Conservation (phyloP, 1,140 invertebrate species). For the Solen grandis region DNA sequence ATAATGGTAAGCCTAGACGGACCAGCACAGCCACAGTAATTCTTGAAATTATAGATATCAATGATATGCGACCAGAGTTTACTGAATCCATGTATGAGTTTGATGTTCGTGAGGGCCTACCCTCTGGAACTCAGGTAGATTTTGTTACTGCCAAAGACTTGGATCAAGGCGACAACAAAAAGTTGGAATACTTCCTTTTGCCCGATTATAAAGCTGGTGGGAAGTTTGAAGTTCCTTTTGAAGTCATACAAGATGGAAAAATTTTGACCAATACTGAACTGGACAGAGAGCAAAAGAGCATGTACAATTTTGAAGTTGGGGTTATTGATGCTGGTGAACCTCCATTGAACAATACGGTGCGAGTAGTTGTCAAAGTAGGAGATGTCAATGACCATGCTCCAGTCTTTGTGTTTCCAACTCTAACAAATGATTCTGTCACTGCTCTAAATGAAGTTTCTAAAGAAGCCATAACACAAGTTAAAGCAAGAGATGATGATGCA, state of each 20-base stretch:
- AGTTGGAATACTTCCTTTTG: slow-evolving; percentile 37
- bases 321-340: slow-evolving; percentile 47
- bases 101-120: slow-evolving; percentile 44
- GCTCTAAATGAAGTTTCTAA: slow-evolving; percentile 51
- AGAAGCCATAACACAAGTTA: slow-evolving; percentile 33
- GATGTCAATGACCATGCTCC: slow-evolving; percentile 56
- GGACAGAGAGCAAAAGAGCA: slow-evolving; percentile 45
- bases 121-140: slow-evolving; percentile 47
- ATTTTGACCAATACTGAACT: slow-evolving; percentile 50
- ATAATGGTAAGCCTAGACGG: slow-evolving; percentile 26
- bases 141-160: slow-evolving; percentile 39
- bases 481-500: slow-evolving; percentile 58
- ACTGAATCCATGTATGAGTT: slow-evolving; percentile 53
- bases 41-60: slow-evolving; percentile 48
- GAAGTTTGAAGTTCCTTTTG: slow-evolving; percentile 42
- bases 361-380: slow-evolving; percentile 37
- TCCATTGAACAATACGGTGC: slow-evolving; percentile 38
- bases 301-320: slow-evolving; percentile 49
- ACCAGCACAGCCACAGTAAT: slow-evolving; percentile 46
- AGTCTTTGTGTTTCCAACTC: slow-evolving; percentile 49
- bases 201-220: slow-evolving; percentile 19
- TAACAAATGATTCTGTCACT: slow-evolving; percentile 23
- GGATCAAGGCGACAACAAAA: slow-evolving; percentile 40
- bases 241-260: slow-evolving; percentile 41
- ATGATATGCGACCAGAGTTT: slow-evolving; percentile 47